Evolutionary conservation across 2,888 invertebrate species (phyloP), one percentile per base, ranked within the genome.

Genomic region (Noctua pronuba): DNA sequence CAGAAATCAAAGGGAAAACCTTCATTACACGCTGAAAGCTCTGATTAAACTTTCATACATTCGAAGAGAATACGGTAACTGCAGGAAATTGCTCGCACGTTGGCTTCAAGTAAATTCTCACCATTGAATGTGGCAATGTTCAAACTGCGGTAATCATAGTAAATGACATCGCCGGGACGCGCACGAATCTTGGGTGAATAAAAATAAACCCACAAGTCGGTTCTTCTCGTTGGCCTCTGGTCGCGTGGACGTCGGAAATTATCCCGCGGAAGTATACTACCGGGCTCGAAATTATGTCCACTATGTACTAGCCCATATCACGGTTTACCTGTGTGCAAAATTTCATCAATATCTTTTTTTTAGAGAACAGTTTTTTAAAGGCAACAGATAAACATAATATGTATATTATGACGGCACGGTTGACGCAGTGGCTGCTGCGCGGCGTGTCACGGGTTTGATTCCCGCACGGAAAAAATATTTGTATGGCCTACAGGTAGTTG

Each of bases 1-100:
- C 55, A 64, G 49, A 77, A 79, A 84, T 86, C 74, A 80, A 76
- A 86, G 46, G 58, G 28, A 80, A 69, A n/a, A 72, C 55, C 73
- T 71, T 28, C 67, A 28, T 49, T 38, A 55, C 21, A 75, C 44
- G 38, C 41, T 69, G 73, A 73, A 79, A 75, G 72, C 77, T 67
- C 68, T 82, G 78, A 86, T 82, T 86, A 86, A 84, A 86, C 78
- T 84, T 87, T 88, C 77, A 82, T 79, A 88, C 74, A 77, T 73
- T 58, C 46, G 52, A 70, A 73, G 80, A 70, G 80, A 80, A 60
- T 73, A 28, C 66, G 62, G 69, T 78, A 84, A 80, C 77, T 82
- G 75, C 71, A 75, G 77, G 76, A 87, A 88, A 87, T 88, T 77
- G 87, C 79, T 80, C 64, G 82, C 55, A 79, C 82, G 80, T 66